Evolutionary conservation across 2,797 vertebrate species (phyloP), one percentile per base, ranked within the genome.

Genomic region (Diglossa cyanea): DNA sequence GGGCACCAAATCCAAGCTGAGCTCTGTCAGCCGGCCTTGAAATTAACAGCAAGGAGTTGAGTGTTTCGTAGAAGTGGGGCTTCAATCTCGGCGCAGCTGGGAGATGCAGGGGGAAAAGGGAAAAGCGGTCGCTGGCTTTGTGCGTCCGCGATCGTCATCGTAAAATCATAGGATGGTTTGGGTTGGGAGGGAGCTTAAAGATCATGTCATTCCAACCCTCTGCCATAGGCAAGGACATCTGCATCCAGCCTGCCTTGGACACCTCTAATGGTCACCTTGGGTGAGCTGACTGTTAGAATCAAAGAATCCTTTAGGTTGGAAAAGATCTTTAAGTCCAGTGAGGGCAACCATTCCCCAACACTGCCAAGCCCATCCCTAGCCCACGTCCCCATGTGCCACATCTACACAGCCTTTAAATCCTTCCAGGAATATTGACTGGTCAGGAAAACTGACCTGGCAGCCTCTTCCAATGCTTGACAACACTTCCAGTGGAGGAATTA

Each of bases 21-120:
- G 96, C 87, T 94, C 95, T 90, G 83, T 74, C 96, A 96, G 84
- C 90, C 58, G 63, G 91, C 70, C 95, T 96, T 58, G 97, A 94
- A 97, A 97, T 93, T 62, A 93, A 86, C 91, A 89, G 93, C 94
- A 20, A 90, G 87, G 71, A 95, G 94, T 4, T 78, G 90, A 88
- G 76, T 0, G 13, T 23, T 71, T 89, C 0, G 2, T 39, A n/a
- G 88, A 67, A 85, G 90, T 33, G 66, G 73, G 35, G 68, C 76
- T 94, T 60, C 45, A 70, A 66, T 60, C 33, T 23, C 14, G 18
- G 39, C 1, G 0, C 37, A 37, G 70, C 67, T 35, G n/a, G 48
- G 61, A 66, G 74, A 44, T 37, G 1, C 53, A 14, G 11, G 19
- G 65, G 33, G 17, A 1, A 35, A 47, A 57, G 2, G 7, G 28